Percentiles rank a stretch among this genome's conserved stretches.
Evolutionary conservation across 2,797 vertebrate genomes (phyloP).

Genomic region (Sternarchorhynchus goeldii): DNA sequence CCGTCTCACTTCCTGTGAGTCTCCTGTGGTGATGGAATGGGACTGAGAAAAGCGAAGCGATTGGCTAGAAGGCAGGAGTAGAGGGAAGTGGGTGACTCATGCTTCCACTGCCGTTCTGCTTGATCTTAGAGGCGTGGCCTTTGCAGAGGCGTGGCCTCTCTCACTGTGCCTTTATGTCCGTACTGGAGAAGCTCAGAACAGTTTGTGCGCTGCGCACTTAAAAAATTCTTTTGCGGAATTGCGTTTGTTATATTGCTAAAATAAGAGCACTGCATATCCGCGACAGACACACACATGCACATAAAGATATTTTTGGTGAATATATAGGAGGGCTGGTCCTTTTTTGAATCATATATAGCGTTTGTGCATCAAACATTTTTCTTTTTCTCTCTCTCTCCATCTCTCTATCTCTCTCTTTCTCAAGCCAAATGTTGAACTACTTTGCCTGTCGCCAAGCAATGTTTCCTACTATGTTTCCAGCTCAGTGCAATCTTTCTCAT

Average conservation of each 20-base stretch:
- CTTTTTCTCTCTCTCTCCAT: slow-evolving; percentile 11
- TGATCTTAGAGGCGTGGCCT: too few species aligned
- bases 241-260: slow-evolving; percentile 21
- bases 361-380: slow-evolving; percentile 38
- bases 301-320: slow-evolving; percentile 4
- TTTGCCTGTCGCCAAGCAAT: neutral
- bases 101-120: neutral
- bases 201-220: slow-evolving; percentile 44
- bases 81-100: neutral
- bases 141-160: slow-evolving; percentile 1
- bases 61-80: neutral
- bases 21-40: neutral
- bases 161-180: slow-evolving; percentile 46
- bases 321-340: slow-evolving; percentile 50
- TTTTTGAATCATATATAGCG: slow-evolving; percentile 40
- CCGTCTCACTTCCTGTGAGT: neutral
- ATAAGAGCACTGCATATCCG: slow-evolving; percentile 1
- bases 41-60: neutral
- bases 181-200: slow-evolving; percentile 33
- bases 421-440: slow-evolving; percentile 27
- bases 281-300: slow-evolving; percentile 1
- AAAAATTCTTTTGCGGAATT: slow-evolving; percentile 18
- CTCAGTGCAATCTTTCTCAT: slow-evolving; percentile 56
- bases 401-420: slow-evolving; percentile 7
- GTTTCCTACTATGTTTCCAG: slow-evolving; percentile 53